Evolutionary conservation across 2,888 invertebrate species (phyloP), one percentile per base, ranked within the genome.

Genomic region (Mesochorus sp.): DNA sequence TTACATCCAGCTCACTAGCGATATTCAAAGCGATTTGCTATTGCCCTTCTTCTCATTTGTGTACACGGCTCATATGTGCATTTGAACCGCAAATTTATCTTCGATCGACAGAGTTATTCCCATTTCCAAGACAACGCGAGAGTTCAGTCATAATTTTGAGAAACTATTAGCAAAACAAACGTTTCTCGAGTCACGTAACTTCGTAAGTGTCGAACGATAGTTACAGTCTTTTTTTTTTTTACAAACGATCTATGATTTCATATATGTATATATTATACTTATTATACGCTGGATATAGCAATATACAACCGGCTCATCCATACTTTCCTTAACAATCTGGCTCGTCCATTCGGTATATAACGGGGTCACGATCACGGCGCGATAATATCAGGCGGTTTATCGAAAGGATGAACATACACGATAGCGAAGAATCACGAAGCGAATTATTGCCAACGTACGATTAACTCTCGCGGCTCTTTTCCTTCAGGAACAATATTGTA

Each of bases 21-120:
- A n/a, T n/a, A 72, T 72, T 42, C 64, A 39, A 57, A 47, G 24
- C 26, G 31, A 51, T 71, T 37, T 67, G 53, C 19, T 64, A 53
- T 64, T 70, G 34, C 55, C 49, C 57, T 26, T 37, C 24, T 28
- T n/a, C 57, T 44, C 10, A 47, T 62, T 51, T 85, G 44, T 17
- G 28, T 44, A 17, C 8, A 14, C n/a, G 1, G 21, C 12, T 37
- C 84, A 84, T 82, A 83, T 82, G 82, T 59, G 57, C 21, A 59
- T 37, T 59, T 84, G 83, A 85, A 84, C 86, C 82, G 66, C 83
- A 85, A 86, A 87, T 88, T 87, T 86, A 86, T 85, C 80, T 87
- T 86, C 84, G 83, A 85, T 85, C 84, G 82, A 79, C 82, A 84
- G 84, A 76, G 81, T 80, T 79, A 67, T 77, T 47, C 59, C 47